Base-by-base conservation (phyloP, 2,888 invertebrate species). In the Tenodera sinensis region DNA sequence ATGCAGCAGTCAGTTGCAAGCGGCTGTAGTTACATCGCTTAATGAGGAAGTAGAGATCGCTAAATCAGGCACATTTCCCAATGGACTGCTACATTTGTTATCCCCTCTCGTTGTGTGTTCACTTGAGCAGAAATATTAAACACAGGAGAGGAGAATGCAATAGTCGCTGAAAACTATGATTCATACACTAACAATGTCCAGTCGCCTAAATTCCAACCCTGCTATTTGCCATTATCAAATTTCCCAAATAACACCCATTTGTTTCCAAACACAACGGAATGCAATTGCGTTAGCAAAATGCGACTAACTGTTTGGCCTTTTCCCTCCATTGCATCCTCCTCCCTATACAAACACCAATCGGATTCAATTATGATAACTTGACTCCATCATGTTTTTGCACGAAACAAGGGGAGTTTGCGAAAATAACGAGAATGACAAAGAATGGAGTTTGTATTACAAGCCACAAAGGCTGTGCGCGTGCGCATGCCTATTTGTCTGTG, bases 301-400 rank as follows among this genome's bases (percentile, higher is more conserved):
- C 54, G 54, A 71, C 54, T 71, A 71, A 71, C 54, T 71, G 54
- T 20, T 3, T 3, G 6, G 54, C 54, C 54, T 71, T 71, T 71
- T 71, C 54, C 54, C 54, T 71, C 8, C 54, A 25, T 25, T 71
- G 54, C 54, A 71, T 71, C 54, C 54, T 14, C 14, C n/a, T 30
- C 27, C 12, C 27, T 27, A 3, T 25, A 15, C 54, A 86, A 86
- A 86, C 81, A 12, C 30, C 71, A 28, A 86, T 86, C 81, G 20
- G 86, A 86, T 81, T 86, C 54, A 86, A 86, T 86, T 86, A 86
- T 25, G 86, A 86, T 86, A 86, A 86, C 86, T 81, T 81, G 15
- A 86, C 28, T 28, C 28, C 28, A 81, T 86, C 71, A 81, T 71
- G 54, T 71, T 71, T 71, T 71, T 71, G 54, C 54, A 71, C 54